Conservation (phyloP, 1,140 invertebrate species). For the Drosophila setifemur region DNA sequence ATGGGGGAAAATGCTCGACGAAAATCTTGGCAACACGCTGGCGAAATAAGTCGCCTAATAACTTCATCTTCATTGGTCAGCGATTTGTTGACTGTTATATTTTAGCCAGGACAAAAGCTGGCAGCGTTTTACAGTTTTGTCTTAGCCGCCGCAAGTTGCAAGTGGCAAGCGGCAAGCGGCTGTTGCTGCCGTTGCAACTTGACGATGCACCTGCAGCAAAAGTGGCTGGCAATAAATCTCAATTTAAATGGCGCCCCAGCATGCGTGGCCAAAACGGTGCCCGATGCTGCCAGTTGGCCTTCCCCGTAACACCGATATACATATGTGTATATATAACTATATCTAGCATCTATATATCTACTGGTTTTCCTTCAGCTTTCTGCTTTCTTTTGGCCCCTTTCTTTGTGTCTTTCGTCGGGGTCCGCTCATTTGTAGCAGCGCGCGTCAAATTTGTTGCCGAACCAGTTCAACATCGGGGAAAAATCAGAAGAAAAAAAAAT, state of each 20-base stretch:
- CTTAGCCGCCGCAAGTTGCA: constrained; percentile 34
- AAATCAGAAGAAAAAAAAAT: not conserved
- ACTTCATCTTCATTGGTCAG: constrained; percentile 68
- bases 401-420: constrained; percentile 15
- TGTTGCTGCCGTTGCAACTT: constrained; percentile 36
- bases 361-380: constrained; percentile 69
- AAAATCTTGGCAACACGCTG: constrained; percentile 27
- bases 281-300: not conserved
- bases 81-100: constrained; percentile 71
- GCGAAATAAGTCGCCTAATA: constrained; percentile 67
- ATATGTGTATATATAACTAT: no score
- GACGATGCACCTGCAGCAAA: constrained; percentile 60
- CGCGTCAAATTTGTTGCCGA: constrained; percentile 77
- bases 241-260: constrained; percentile 82
- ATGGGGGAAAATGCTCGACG: constrained; percentile 4
- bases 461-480: constrained; percentile 55
- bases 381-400: constrained; percentile 42
- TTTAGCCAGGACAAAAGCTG: constrained; percentile 56
- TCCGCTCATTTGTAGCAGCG: constrained; percentile 69
- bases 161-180: constrained; percentile 25
- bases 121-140: constrained; percentile 72
- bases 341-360: constrained; percentile 25
- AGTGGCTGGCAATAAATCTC: constrained; percentile 80
- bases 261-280: constrained; percentile 77
- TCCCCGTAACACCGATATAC: no score